Conservation (phyloP, 2,888 invertebrate genomes). For the Alentia gelatinosa region DNA sequence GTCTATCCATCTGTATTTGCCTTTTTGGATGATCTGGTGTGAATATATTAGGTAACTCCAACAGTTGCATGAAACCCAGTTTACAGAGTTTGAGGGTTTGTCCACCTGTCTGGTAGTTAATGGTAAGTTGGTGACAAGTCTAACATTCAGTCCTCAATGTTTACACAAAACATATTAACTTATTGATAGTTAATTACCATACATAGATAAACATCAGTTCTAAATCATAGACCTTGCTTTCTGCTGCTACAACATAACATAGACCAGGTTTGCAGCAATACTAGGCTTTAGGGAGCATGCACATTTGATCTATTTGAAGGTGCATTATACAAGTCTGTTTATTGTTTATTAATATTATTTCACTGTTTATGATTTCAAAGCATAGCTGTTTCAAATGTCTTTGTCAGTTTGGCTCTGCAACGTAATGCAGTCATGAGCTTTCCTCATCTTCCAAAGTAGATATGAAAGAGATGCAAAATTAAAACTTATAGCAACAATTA, state of each 20-base stretch:
- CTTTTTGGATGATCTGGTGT: constrained; percentile 34
- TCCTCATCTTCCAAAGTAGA: neutral
- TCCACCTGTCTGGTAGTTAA: neutral
- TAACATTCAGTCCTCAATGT: neutral
- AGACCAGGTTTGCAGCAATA: no score
- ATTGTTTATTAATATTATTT: neutral
- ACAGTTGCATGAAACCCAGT: neutral
- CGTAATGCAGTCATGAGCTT: no score
- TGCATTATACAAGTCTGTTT: neutral
- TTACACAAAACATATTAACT: neutral
- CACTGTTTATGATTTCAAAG: neutral
- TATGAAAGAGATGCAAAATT: neutral
- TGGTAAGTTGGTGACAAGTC: neutral
- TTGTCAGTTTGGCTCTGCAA: neutral
- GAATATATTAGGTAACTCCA: neutral
- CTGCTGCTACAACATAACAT: no score
- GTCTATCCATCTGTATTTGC: neutral
- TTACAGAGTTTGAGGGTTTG: constrained; percentile 24
- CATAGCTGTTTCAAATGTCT: neutral
- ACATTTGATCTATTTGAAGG: neutral
- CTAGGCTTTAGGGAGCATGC: neutral
- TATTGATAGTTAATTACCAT: neutral
- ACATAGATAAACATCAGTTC: no score
- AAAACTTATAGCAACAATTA: neutral
- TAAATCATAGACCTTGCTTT: no score